phyloP scores from a whole-genome alignment of 2,113 vertebrate species.

The Verasper variegatus region DNA sequence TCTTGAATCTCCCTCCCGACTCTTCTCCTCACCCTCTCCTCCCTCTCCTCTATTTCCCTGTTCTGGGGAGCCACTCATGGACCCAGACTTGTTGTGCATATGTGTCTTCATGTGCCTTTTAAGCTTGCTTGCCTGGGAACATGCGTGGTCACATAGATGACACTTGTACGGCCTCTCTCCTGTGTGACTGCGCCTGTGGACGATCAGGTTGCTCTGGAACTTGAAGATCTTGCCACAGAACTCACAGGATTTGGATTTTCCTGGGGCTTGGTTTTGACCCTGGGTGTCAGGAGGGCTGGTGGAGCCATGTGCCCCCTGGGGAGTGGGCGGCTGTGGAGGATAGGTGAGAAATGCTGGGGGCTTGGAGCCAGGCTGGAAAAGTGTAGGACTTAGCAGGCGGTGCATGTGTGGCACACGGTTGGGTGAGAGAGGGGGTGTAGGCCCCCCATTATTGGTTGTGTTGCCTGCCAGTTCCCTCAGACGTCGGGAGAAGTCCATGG shows the following conservation, averaged over 20 bases:
- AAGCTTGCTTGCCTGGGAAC: conserved; percentile 99
- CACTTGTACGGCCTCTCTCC: conserved; percentile 99
- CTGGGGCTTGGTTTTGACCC: conserved; percentile 88
- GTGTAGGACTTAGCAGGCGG: conserved; percentile 92
- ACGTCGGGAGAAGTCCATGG: conserved; percentile 98
- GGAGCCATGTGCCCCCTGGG: conserved; percentile 70
- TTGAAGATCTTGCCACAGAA: conserved; percentile 99
- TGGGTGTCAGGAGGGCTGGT: conserved; percentile 85
- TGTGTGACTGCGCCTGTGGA: conserved; percentile 97
- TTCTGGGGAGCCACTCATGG: conserved; percentile 93
- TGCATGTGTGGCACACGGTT: conserved; percentile 97
- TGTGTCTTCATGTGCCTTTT: conserved; percentile 99
- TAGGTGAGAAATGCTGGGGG: conserved; percentile 94
- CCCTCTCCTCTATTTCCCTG: conserved; percentile 90
- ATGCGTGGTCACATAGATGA: conserved; percentile 98
- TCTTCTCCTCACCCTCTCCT: conserved; percentile 89
- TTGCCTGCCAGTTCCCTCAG: conserved; percentile 97
- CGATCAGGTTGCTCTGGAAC: conserved; percentile 98
- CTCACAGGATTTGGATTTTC: conserved; percentile 97
- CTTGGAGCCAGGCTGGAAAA: conserved; percentile 94
- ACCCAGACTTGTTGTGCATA: conserved; percentile 98
- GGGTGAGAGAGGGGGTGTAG: conserved; percentile 95
- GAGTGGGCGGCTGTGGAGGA: conserved; percentile 78
- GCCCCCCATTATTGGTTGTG: conserved; percentile 87
- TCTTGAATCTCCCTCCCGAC: conserved; percentile 85